These are phyloP conservation scores for Mylabris phalerata DNA, from an alignment of 1,140 invertebrate genomes.

Conservation along the genomic window DNA sequence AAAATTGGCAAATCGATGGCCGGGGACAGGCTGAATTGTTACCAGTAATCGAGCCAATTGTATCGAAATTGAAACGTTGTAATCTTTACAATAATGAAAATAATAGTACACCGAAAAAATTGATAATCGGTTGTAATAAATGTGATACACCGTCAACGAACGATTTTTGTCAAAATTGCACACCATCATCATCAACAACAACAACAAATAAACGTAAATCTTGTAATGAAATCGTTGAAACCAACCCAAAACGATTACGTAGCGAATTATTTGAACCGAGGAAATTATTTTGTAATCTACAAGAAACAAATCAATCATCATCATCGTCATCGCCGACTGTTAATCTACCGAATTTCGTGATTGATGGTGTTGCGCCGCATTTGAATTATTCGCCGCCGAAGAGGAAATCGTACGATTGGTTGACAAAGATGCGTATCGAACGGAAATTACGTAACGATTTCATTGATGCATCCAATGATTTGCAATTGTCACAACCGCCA, in stretches of 20 bases:
- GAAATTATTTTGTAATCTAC: conserved; percentile 10
- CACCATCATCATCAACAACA: conserved; percentile 12
- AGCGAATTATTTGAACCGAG: not conserved
- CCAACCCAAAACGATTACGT: conserved; percentile 24
- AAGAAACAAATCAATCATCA: not conserved
- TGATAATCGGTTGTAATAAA: conserved; percentile 20
- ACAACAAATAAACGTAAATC: conserved; percentile 20
- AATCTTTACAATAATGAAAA: not conserved
- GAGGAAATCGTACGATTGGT: conserved; percentile 61
- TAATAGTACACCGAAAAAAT: conserved; percentile 18
- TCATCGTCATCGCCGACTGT: conserved; percentile 48
- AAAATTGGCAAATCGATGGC: conserved; percentile 45
- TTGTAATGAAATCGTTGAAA: conserved; percentile 1
- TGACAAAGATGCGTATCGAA: conserved; percentile 60
- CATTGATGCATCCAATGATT: conserved; percentile 8
- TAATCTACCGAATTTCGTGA: conserved; percentile 69
- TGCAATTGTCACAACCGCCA: conserved; percentile 8
- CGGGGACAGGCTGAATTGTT: conserved; percentile 50
- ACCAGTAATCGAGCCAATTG: conserved; percentile 8
- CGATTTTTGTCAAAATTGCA: conserved; percentile 29
- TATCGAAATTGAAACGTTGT: not conserved
- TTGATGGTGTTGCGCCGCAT: conserved; percentile 69
- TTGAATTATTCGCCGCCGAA: conserved; percentile 63
- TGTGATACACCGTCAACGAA: conserved; percentile 19
- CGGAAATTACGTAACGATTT: conserved; percentile 37